Percentiles rank a stretch among this genome's conserved stretches.
Conservation (phyloP, 2,888 invertebrate genomes). For the Tenthredo distinguenda region DNA sequence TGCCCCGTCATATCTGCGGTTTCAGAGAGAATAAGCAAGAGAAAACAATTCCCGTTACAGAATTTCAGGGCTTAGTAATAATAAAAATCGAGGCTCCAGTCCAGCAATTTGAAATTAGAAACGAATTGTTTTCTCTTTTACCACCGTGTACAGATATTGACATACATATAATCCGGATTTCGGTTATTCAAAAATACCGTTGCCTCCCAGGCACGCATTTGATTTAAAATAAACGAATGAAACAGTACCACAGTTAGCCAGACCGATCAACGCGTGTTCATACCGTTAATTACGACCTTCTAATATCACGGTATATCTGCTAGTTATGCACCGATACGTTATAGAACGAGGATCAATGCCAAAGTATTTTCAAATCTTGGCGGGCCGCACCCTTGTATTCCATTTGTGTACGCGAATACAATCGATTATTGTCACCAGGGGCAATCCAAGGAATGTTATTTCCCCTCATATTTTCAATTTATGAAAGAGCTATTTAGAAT, state of each 20-base stretch:
- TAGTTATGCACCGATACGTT: not conserved
- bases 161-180: not conserved
- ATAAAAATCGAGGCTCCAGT: not conserved
- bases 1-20: not conserved
- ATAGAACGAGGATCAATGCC: slow-evolving; percentile 3
- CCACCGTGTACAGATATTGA: not conserved
- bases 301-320: slow-evolving; percentile 2
- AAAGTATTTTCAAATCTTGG: slow-evolving; percentile 42
- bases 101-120: not conserved
- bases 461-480: not conserved
- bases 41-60: not conserved
- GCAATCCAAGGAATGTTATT: not conserved
- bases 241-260: not conserved
- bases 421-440: not conserved
- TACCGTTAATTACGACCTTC: slow-evolving; percentile 41
- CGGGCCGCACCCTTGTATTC: not conserved
- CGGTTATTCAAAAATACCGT: slow-evolving; percentile 17
- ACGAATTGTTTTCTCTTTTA: not conserved
- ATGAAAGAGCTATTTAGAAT: not conserved
- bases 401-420: not conserved
- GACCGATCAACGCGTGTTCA: not conserved
- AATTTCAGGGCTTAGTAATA: not conserved
- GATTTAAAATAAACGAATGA: slow-evolving; percentile 29
- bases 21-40: not conserved
- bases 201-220: not conserved